Percentiles rank a stretch among this genome's conserved stretches.
These are phyloP conservation scores for Hippolais icterina DNA, from an alignment of 2,113 vertebrate genomes.

Conservation along the genomic window DNA sequence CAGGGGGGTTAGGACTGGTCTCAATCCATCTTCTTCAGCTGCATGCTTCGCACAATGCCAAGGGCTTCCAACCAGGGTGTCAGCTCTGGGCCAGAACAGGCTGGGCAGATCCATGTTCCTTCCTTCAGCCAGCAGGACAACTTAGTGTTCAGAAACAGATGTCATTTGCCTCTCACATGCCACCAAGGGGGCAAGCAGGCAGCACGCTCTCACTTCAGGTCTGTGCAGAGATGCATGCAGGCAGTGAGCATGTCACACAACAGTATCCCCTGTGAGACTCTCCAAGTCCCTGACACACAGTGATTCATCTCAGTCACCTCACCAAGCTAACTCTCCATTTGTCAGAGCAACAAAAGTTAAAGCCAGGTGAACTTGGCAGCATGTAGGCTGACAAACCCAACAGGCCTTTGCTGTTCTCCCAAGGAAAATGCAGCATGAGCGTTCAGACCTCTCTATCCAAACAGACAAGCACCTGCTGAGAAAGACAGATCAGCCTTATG, in stretches of 20 bases:
- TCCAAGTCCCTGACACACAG: not conserved
- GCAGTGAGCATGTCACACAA: not conserved
- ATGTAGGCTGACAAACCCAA: not conserved
- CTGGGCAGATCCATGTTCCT: not conserved
- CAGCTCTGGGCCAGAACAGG: not conserved
- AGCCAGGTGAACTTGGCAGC: not conserved
- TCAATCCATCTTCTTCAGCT: not conserved
- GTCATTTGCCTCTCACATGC: not conserved
- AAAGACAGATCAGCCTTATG: not conserved
- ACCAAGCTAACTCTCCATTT: not conserved
- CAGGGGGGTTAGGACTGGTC: not conserved
- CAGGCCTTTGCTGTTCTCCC: not conserved
- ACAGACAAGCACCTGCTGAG: not conserved
- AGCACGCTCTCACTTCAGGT: not conserved
- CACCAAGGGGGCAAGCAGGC: accelerated
- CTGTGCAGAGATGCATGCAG: not conserved
- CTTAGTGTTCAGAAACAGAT: not conserved
- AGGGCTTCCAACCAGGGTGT: not conserved
- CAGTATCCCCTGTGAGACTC: not conserved
- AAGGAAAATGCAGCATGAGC: not conserved
- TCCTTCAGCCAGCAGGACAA: not conserved
- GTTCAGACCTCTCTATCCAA: not conserved
- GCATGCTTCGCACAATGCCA: not conserved
- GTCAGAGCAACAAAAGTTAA: not conserved
- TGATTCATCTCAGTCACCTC: not conserved